These are phyloP conservation scores for Chaetodon trifasciatus DNA, from an alignment of 2,797 vertebrate species.

Conservation along the genomic window DNA sequence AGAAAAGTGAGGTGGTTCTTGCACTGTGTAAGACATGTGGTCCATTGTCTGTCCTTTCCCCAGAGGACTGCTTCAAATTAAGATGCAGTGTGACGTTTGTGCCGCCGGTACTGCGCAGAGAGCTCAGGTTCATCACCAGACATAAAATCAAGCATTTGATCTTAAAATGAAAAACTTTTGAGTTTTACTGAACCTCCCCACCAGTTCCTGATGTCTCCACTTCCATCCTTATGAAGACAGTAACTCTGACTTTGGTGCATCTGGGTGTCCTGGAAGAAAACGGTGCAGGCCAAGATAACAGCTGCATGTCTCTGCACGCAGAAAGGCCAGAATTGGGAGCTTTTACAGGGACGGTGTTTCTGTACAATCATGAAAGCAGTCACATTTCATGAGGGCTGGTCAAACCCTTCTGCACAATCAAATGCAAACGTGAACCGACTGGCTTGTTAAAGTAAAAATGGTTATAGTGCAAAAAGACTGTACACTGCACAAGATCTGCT, in stretches of 20 bases:
- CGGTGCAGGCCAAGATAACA: background rate
- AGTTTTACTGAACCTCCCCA: background rate
- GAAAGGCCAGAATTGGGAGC: background rate
- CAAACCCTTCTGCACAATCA: background rate
- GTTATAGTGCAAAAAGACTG: conserved; percentile 15
- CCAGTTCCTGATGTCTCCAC: conserved; percentile 10
- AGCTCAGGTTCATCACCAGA: conserved; percentile 34
- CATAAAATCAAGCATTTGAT: conserved; percentile 14
- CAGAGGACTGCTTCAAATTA: conserved; percentile 54
- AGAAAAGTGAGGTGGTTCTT: conserved; percentile 50
- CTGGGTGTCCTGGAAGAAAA: background rate
- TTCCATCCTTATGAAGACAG: conserved; percentile 21
- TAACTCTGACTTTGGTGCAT: background rate
- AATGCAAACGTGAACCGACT: background rate
- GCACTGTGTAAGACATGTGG: conserved; percentile 45
- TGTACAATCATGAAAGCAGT: conserved; percentile 21
- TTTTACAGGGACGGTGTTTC: background rate
- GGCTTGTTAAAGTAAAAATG: background rate
- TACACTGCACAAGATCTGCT: conserved; percentile 31
- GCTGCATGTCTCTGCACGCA: conserved; percentile 36
- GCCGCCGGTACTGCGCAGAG: conserved; percentile 21
- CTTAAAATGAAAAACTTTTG: background rate
- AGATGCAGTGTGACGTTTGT: conserved; percentile 51
- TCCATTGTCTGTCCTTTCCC: conserved; percentile 39
- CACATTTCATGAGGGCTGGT: background rate